These are phyloP conservation scores for Beris chalybata DNA, from an alignment of 2,888 invertebrate species.

Conservation along the genomic window DNA sequence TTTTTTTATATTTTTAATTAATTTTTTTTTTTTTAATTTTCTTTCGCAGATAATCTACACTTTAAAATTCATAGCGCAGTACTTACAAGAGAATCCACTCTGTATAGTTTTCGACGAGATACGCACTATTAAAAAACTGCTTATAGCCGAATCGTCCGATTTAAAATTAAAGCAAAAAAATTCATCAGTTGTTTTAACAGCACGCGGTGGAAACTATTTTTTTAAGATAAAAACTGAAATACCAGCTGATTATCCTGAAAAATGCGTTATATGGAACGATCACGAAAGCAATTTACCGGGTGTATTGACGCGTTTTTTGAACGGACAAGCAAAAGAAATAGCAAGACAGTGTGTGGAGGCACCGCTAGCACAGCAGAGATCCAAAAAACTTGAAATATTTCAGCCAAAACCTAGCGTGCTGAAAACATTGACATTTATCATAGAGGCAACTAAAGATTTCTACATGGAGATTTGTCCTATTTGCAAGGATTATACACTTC, in stretches of 20 bases:
- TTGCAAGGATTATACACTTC: slow-evolving; percentile 65
- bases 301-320: slow-evolving; percentile 63
- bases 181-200: slow-evolving; percentile 62
- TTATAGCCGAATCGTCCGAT: slow-evolving; percentile 58
- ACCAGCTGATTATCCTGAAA: slow-evolving; percentile 67
- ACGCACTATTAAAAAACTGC: slow-evolving; percentile 60
- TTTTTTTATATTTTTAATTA: no score
- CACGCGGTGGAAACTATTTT: slow-evolving; percentile 63
- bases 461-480: slow-evolving; percentile 66
- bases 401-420: slow-evolving; percentile 65
- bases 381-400: slow-evolving; percentile 58
- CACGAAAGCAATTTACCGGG: slow-evolving; percentile 68
- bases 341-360: slow-evolving; percentile 70
- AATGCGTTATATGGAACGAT: slow-evolving; percentile 57
- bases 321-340: slow-evolving; percentile 69
- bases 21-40: no score
- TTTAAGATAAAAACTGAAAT: slow-evolving; percentile 63
- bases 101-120: slow-evolving; percentile 75
- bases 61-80: slow-evolving; percentile 65
- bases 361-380: slow-evolving; percentile 59
- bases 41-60: slow-evolving; percentile 58
- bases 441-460: slow-evolving; percentile 63
- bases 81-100: slow-evolving; percentile 69
- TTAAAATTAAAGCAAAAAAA: slow-evolving; percentile 69
- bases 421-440: slow-evolving; percentile 63